Evolutionary conservation across 2,113 vertebrate genomes (phyloP).

Genomic region (Platichthys stellatus): DNA sequence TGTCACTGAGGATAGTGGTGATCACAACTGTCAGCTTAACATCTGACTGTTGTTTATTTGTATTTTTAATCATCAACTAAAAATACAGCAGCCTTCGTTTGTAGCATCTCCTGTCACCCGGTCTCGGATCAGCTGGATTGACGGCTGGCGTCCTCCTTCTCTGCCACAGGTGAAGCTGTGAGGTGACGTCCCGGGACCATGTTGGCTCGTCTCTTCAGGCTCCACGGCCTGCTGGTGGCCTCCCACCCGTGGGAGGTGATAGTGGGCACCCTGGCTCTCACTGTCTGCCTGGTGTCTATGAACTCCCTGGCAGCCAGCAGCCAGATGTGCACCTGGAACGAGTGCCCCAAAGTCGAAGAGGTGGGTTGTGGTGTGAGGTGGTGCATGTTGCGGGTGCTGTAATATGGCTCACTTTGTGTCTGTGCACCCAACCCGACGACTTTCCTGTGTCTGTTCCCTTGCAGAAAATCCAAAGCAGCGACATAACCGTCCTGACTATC

Average conservation of each 20-base stretch:
- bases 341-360: constrained; percentile 92
- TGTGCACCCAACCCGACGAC: not conserved
- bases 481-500: constrained; percentile 93
- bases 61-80: too few species aligned
- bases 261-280: constrained; percentile 91
- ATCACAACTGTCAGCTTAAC: too few species aligned
- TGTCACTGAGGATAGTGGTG: too few species aligned
- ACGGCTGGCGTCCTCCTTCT: not conserved
- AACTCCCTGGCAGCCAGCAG: constrained; percentile 89
- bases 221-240: constrained; percentile 93
- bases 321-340: constrained; percentile 92
- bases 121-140: not conserved
- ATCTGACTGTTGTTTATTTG: too few species aligned
- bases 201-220: constrained; percentile 89
- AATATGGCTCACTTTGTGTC: not conserved
- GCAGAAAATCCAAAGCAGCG: constrained; percentile 92
- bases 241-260: constrained; percentile 97
- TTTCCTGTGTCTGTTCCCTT: not conserved
- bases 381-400: not conserved
- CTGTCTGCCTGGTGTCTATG: constrained; percentile 94
- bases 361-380: constrained; percentile 65
- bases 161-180: constrained; percentile 3
- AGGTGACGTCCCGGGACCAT: constrained; percentile 73
- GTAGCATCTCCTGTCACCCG: too few species aligned
- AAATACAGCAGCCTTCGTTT: too few species aligned